Conservation (phyloP, 2,797 vertebrate genomes). For the Cryptoprocta ferox region DNA sequence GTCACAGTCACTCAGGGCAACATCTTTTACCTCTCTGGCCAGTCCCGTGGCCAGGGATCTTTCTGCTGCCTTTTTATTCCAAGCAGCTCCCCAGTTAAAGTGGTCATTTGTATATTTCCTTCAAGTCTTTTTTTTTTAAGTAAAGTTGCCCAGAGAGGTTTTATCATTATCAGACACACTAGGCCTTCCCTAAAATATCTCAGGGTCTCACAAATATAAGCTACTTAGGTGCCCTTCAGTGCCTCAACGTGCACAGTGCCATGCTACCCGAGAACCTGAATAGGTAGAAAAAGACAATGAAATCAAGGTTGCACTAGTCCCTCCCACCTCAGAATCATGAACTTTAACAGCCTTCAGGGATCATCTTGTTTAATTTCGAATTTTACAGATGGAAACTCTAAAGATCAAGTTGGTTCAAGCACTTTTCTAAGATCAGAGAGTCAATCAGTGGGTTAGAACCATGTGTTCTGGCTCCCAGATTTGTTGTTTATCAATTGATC, state of each 20-base stretch:
- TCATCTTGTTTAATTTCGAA: background rate
- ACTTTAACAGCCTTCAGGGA: background rate
- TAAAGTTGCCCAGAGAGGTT: background rate
- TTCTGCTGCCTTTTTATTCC: background rate
- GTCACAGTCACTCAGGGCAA: background rate
- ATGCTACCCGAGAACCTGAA: background rate
- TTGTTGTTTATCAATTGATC: fast-evolving
- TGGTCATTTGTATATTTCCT: background rate
- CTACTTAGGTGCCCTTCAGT: constrained; percentile 51
- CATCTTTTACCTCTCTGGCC: background rate
- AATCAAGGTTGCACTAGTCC: background rate
- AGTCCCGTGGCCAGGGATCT: background rate
- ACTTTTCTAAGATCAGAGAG: background rate
- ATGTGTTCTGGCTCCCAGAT: background rate
- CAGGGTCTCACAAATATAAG: constrained; percentile 30
- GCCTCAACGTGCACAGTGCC: background rate
- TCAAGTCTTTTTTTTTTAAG: background rate
- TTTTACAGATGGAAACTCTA: background rate
- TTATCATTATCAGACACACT: background rate
- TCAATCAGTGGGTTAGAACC: background rate
- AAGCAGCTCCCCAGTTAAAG: background rate
- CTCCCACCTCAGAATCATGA: background rate
- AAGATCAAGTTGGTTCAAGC: background rate
- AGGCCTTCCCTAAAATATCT: constrained; percentile 65
- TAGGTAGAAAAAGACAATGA: background rate